These are phyloP conservation scores for Myzus persicae DNA, from an alignment of 1,140 invertebrate genomes.

Conservation along the genomic window DNA sequence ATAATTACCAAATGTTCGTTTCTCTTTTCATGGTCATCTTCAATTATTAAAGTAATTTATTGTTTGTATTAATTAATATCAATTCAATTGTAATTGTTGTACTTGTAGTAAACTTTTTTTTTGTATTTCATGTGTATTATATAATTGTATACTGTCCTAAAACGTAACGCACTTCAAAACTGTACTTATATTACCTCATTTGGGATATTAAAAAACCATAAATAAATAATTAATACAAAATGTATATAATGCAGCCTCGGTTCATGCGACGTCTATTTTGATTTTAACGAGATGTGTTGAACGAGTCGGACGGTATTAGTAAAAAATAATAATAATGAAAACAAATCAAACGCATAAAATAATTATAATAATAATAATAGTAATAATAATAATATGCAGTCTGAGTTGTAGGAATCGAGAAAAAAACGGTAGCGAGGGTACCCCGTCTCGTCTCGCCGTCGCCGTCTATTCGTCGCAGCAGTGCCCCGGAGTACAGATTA, in stretches of 20 bases:
- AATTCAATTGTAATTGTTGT: not conserved
- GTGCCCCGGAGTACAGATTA: conserved; percentile 22
- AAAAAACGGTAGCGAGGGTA: conserved; percentile 42
- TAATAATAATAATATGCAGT: not conserved
- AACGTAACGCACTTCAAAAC: not conserved
- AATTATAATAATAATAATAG: not conserved
- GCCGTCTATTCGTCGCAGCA: not conserved
- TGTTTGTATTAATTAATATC: not conserved
- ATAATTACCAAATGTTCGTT: not conserved
- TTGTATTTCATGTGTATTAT: not conserved
- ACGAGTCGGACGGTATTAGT: not conserved
- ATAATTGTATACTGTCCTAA: not conserved
- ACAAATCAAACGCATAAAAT: conserved; percentile 1
- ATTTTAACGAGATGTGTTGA: not conserved
- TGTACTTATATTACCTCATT: not conserved
- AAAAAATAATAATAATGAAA: not conserved
- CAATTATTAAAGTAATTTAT: not conserved
- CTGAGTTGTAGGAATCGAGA: not conserved
- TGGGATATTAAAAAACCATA: not conserved
- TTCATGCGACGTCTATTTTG: not conserved
- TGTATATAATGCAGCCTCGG: not conserved
- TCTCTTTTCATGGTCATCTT: not conserved
- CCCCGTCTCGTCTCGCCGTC: conserved; percentile 9
- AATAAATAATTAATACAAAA: not conserved
- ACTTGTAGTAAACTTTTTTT: not conserved